Percentiles rank a stretch among this genome's conserved stretches.
These are phyloP conservation scores for Drosophila truncata DNA, from an alignment of 1,140 invertebrate genomes.

Conservation along the genomic window DNA sequence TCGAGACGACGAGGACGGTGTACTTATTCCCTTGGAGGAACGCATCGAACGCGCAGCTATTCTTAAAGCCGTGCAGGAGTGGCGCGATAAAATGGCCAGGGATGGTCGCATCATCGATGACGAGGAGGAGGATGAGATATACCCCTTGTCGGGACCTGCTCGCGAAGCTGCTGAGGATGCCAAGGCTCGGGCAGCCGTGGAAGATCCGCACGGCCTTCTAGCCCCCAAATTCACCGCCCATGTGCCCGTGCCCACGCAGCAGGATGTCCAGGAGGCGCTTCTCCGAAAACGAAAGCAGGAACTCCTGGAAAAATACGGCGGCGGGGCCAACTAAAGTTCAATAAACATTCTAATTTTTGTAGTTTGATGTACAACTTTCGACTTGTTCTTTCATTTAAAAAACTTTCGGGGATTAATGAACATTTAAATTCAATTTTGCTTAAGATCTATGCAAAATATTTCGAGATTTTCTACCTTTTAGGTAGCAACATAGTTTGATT, in stretches of 20 bases:
- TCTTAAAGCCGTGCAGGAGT: slow-evolving; percentile 88
- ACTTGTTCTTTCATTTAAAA: background rate
- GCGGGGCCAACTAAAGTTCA: slow-evolving; percentile 46
- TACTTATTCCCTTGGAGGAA: slow-evolving; percentile 95
- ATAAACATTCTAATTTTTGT: slow-evolving; percentile 15
- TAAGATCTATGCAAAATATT: background rate
- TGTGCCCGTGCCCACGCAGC: slow-evolving; percentile 94
- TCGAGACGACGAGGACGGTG: slow-evolving; percentile 98
- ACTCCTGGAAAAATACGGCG: slow-evolving; percentile 91
- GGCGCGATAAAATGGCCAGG: slow-evolving; percentile 89
- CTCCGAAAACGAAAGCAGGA: slow-evolving; percentile 95
- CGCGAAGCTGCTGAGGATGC: slow-evolving; percentile 72
- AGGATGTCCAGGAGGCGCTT: slow-evolving; percentile 95
- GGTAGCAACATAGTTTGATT: background rate
- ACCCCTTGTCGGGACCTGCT: slow-evolving; percentile 72
- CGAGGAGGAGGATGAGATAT: slow-evolving; percentile 87
- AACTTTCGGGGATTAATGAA: background rate
- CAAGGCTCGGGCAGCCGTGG: slow-evolving; percentile 45
- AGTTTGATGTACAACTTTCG: background rate
- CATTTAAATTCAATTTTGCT: background rate
- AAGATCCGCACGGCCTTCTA: slow-evolving; percentile 73
- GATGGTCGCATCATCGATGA: slow-evolving; percentile 86
- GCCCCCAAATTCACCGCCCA: slow-evolving; percentile 91
- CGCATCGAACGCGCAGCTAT: slow-evolving; percentile 91
- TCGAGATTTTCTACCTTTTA: background rate